phyloP scores from a whole-genome alignment of 1,140 invertebrate species.

The Drosophila tropicalis region DNA sequence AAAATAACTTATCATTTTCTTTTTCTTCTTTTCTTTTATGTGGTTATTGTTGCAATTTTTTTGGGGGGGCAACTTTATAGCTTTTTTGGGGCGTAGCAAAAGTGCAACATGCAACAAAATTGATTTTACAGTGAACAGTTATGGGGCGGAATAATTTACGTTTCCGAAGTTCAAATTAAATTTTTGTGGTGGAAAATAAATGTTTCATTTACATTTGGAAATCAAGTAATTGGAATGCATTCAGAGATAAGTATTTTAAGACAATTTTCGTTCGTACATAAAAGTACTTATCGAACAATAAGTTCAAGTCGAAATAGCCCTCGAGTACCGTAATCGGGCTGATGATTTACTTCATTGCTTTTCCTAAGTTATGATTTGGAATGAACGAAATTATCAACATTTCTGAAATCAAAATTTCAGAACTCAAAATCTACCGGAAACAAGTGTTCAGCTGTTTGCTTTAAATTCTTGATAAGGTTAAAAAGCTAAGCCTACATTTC shows the following conservation, averaged over 20 bases:
- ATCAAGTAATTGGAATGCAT: neutral
- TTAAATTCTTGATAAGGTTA: too few species aligned
- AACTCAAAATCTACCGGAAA: too few species aligned
- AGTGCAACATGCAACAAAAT: constrained; percentile 57
- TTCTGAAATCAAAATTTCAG: too few species aligned
- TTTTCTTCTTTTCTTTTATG: constrained; percentile 32
- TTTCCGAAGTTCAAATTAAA: constrained; percentile 24
- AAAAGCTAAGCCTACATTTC: too few species aligned
- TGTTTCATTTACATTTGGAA: neutral
- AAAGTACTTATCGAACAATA: too few species aligned
- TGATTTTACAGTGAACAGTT: constrained; percentile 39
- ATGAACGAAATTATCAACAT: too few species aligned
- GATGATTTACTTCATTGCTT: too few species aligned
- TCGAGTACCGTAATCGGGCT: too few species aligned
- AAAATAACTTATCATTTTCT: constrained; percentile 57
- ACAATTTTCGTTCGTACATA: too few species aligned
- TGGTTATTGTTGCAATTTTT: constrained; percentile 34
- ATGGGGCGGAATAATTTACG: constrained; percentile 41
- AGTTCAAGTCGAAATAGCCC: too few species aligned
- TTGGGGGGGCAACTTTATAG: constrained; percentile 29
- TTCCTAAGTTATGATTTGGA: too few species aligned
- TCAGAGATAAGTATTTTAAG: neutral
- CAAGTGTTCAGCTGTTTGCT: too few species aligned
- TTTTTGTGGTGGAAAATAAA: constrained; percentile 6
- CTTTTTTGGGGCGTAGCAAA: constrained; percentile 30